Percentiles rank a stretch among this genome's conserved stretches.
phyloP scores from a whole-genome alignment of 92 coral and sea anemone genomes.

The Paragorgia papillata region DNA sequence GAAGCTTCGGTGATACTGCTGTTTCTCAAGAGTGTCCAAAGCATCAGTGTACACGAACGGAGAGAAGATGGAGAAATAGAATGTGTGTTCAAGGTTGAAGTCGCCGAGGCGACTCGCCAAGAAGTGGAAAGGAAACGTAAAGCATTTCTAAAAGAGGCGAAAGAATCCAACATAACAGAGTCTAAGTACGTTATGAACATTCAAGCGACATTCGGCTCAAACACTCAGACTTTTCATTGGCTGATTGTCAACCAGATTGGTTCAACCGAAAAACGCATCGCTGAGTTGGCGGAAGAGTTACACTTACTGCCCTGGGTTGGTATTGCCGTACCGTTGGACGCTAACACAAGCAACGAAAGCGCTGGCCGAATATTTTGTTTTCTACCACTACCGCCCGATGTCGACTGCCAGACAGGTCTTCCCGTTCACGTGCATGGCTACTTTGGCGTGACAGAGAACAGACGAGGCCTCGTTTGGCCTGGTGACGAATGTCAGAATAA shows the following conservation, averaged over 20 bases:
- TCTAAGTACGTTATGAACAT: background rate
- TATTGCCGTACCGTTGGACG: constrained; percentile 38
- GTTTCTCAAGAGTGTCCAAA: constrained; percentile 57
- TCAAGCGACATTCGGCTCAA: background rate
- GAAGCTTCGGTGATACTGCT: constrained; percentile 42
- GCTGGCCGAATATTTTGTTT: constrained; percentile 43
- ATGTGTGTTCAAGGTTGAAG: constrained; percentile 35
- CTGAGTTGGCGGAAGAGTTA: constrained; percentile 18
- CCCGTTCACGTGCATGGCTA: constrained; percentile 48
- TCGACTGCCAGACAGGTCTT: constrained; percentile 40
- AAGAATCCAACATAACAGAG: background rate
- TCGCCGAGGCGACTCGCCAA: constrained; percentile 6
- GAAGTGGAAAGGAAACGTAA: constrained; percentile 27
- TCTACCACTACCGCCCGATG: constrained; percentile 45
- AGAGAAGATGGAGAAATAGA: background rate
- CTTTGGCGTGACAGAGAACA: constrained; percentile 50
- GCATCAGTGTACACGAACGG: constrained; percentile 58
- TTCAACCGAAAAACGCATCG: constrained; percentile 27
- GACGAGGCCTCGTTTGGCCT: constrained; percentile 48
- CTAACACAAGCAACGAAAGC: constrained; percentile 7
- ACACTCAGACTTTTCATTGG: constrained; percentile 10
- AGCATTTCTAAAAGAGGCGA: constrained; percentile 15
- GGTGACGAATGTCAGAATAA: constrained; percentile 43
- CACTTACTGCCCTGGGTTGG: constrained; percentile 47
- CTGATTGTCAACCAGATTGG: constrained; percentile 31